These are phyloP conservation scores for Sminthopsis crassicaudata DNA, from an alignment of 2,113 vertebrate genomes.

Conservation along the genomic window DNA sequence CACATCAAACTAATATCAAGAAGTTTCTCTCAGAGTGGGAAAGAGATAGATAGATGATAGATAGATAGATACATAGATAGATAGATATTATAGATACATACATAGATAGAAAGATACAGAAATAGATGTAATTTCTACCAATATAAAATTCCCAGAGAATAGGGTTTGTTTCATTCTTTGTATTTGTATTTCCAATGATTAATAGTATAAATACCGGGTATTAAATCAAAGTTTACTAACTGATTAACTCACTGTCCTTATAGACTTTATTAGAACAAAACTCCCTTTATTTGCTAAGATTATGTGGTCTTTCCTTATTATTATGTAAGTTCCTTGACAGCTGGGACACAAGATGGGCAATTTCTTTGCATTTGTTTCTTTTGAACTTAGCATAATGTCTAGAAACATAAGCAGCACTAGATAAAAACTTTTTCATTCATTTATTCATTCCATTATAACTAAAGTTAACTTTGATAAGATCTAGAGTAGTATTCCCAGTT, in stretches of 20 bases:
- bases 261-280: background rate
- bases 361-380: background rate
- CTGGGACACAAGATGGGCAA: too few relatives aligned
- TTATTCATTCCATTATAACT: background rate
- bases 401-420: background rate
- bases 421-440: background rate
- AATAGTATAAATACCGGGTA: background rate
- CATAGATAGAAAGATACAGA: too few relatives aligned
- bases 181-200: background rate
- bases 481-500: background rate
- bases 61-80: too few relatives aligned
- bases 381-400: background rate
- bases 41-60: too few relatives aligned
- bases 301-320: background rate
- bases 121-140: background rate
- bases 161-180: background rate
- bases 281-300: background rate
- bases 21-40: background rate
- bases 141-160: background rate
- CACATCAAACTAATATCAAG: background rate
- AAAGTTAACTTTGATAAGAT: background rate
- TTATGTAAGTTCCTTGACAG: background rate
- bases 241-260: background rate
- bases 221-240: too few relatives aligned
- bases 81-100: too few relatives aligned